Evolutionary conservation across 2,797 vertebrate species (phyloP), one percentile per base, ranked within the genome.

Genomic region (Synanceia verrucosa): DNA sequence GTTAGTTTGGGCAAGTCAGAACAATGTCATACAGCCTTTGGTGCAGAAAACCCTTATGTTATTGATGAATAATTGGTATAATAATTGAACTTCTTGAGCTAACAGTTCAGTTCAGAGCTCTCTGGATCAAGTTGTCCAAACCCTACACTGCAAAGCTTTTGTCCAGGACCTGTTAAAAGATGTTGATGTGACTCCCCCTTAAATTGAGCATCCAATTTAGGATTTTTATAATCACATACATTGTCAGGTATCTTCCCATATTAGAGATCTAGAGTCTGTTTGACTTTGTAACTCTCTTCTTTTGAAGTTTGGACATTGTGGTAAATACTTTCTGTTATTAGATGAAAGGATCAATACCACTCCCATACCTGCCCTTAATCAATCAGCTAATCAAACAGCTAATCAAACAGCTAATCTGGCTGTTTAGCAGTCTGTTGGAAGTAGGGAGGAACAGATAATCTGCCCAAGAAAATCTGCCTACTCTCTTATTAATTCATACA

Each of bases 1-100:
- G 2, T 24, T 72, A 65, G 11, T 50, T 19, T 51, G 28, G 63
- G 36, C n/a, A 37, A 10, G 26, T 64, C 73, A 60, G 37, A 70
- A 28, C 21, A 50, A 36, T 51, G 37, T 14, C 24, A 5, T 47
- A 61, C 28, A 9, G 46, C 64, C 44, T 61, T 24, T 19, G 3
- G 16, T 51, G 41, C 16, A 58, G 55, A 66, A 78, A 33, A 41
- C 0, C 36, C 63, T 52, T 50, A 23, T n/a, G n/a, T n/a, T n/a
- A n/a, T n/a, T n/a, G n/a, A n/a, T n/a, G 46, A 39, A 46, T 63
- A 28, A 21, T 19, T 31, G 14, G 3, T 34, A 0, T 10, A 29
- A 29, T 29, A 6, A 29, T 29, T 29, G 4, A 29, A 57, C 57
- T 43, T 56, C 6, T 41, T 24, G 1, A 29, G 18, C 24, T 34